phyloP scores from a whole-genome alignment of 2,797 vertebrate genomes.

The Arctocebus calabarensis region DNA sequence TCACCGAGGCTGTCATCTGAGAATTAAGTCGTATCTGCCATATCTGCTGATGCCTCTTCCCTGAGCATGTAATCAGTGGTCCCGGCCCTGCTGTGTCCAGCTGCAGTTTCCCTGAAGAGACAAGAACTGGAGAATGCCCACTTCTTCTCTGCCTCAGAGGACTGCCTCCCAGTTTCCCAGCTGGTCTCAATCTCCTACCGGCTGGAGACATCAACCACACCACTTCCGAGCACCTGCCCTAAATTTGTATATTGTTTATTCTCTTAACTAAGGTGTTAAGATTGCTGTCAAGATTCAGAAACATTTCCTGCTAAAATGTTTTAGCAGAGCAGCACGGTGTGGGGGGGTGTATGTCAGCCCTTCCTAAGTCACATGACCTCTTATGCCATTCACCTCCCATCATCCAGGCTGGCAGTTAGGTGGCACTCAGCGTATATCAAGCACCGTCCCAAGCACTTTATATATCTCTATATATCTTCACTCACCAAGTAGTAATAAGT shows the following conservation, averaged over 20 bases:
- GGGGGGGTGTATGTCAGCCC: not conserved
- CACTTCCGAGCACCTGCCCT: not conserved
- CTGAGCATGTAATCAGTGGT: not conserved
- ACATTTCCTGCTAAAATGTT: not conserved
- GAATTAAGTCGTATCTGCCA: not conserved
- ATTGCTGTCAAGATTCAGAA: not conserved
- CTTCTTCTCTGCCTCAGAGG: not conserved
- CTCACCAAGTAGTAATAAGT: not conserved
- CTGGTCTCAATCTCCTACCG: not conserved
- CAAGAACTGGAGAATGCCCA: not conserved
- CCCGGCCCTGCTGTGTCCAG: not conserved
- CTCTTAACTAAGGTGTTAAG: not conserved
- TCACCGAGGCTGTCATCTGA: fast-evolving
- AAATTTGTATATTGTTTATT: not conserved
- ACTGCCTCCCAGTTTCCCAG: too few species aligned
- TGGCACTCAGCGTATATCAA: not conserved
- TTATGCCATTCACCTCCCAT: not conserved
- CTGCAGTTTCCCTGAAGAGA: not conserved
- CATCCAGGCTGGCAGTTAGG: not conserved
- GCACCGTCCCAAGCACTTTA: not conserved
- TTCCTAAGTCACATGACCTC: not conserved
- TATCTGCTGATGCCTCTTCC: not conserved
- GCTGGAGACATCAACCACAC: not conserved
- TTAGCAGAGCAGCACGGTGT: not conserved
- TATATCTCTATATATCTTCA: not conserved